Base-by-base conservation (phyloP, 2,888 invertebrate species). In the Hoplodrina blanda region DNA sequence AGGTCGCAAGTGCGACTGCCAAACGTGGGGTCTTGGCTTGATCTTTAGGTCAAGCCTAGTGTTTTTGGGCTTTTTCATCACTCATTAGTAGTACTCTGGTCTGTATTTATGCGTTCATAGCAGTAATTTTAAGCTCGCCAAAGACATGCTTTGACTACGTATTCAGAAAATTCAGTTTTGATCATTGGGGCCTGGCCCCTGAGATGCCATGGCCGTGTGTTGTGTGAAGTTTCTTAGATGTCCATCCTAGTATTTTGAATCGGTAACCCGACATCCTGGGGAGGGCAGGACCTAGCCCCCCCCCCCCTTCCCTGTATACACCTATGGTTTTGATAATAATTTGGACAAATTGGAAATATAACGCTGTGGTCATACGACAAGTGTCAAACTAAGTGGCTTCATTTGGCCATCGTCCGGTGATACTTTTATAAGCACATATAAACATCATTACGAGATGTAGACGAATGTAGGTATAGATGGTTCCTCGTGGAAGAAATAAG, bases 321-420 rank as follows among this genome's bases (percentile, higher is more conserved):
- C 25, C 25, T 25, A 25, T 25, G 25, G 25, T 25, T 25, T 25
- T 25, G 25, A 25, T 25, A 25, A 25, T 19, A 46, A 37, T 20
- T 41, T 52, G 17, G 13, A 65, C 25, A 46, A 50, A 20, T 30
- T 52, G n/a, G 8, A 66, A 37, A 61, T 46, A 33, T 37, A 37
- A 37, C 33, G n/a, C 19, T 64, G 44, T 19, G 37, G 41, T 25
- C 53, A 54, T 74, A 71, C n/a, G 60, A 44, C 59, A 50, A 66
- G 57, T 60, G 63, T 54, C 64, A 68, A 57, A 65, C 69, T 65
- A 65, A 73, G 59, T 64, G 49, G n/a, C 33, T 59, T 59, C 61
- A 60, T 80, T 69, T 69, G 61, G 65, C 19, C 55, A 59, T 41
- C 50, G 54, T n/a, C 15, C 13, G 20, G 11, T 37, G 11, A 49